Conservation (phyloP, 2,113 vertebrate species). For the Chaetodon trifascialis region DNA sequence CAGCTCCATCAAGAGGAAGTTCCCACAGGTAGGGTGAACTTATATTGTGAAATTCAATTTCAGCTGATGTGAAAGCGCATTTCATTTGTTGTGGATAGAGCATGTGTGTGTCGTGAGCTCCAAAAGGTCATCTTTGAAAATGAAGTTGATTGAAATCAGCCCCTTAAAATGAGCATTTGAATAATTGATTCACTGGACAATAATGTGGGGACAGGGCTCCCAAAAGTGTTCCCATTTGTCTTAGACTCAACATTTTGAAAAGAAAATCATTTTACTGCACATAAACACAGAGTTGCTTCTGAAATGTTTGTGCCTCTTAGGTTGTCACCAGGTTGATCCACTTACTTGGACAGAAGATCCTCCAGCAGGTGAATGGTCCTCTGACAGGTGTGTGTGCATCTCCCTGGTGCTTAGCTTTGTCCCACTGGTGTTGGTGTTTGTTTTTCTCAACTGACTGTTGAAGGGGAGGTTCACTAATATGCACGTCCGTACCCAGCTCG, state of each 20-base stretch:
- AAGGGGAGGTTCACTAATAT: neutral
- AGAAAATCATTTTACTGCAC: neutral
- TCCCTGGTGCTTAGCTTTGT: neutral
- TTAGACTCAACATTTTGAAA: neutral
- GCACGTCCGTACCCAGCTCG: slow-evolving; percentile 81
- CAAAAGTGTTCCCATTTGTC: neutral
- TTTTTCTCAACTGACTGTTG: neutral
- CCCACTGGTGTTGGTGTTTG: neutral
- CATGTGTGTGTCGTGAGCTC: neutral
- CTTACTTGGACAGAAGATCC: slow-evolving; percentile 94
- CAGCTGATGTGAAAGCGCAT: neutral
- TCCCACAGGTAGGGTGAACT: slow-evolving; percentile 88
- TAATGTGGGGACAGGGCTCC: neutral
- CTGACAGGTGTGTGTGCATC: slow-evolving; percentile 84
- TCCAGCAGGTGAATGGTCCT: slow-evolving; percentile 91
- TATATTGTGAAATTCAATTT: neutral
- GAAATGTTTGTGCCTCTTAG: slow-evolving; percentile 71
- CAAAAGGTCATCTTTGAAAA: neutral
- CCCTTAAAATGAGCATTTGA: neutral
- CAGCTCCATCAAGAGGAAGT: slow-evolving; percentile 94
- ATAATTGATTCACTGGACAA: neutral
- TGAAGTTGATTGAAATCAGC: neutral
- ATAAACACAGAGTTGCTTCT: neutral
- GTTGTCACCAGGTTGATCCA: slow-evolving; percentile 96
- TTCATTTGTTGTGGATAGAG: neutral